Evolutionary conservation across 2,113 vertebrate genomes (phyloP).

Genomic region (Anseranas semipalmata): DNA sequence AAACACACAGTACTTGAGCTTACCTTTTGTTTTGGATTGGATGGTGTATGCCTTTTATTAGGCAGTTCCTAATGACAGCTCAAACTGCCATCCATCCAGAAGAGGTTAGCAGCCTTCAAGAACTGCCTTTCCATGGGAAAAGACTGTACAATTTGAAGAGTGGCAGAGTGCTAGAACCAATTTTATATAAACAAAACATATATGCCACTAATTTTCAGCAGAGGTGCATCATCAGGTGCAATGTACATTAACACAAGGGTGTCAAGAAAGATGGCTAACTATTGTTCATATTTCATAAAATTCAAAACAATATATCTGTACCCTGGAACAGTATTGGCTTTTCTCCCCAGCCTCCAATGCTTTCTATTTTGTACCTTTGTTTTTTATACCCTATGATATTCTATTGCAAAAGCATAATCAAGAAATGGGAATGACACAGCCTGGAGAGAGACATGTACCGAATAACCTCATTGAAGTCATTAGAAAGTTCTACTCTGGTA

Average conservation of each 20-base stretch:
- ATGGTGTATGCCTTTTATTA: background rate
- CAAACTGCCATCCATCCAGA: background rate
- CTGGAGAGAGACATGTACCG: background rate
- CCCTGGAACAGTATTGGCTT: background rate
- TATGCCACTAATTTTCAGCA: background rate
- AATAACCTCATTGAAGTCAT: background rate
- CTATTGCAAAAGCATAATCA: background rate
- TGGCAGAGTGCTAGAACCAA: background rate
- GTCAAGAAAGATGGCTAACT: background rate
- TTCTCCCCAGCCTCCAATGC: background rate
- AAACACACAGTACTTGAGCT: background rate
- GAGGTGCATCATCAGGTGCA: background rate
- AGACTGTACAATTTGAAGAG: background rate
- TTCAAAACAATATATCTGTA: background rate
- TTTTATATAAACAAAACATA: background rate
- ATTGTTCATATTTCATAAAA: background rate
- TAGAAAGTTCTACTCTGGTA: background rate
- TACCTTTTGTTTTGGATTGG: background rate
- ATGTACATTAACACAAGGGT: background rate
- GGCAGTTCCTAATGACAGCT: background rate
- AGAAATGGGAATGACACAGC: background rate
- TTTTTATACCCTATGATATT: background rate
- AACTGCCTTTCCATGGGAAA: background rate
- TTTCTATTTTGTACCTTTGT: background rate
- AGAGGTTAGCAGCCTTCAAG: background rate